Evolutionary conservation across 2,888 invertebrate species (phyloP).

Genomic region (Fragum fragum): DNA sequence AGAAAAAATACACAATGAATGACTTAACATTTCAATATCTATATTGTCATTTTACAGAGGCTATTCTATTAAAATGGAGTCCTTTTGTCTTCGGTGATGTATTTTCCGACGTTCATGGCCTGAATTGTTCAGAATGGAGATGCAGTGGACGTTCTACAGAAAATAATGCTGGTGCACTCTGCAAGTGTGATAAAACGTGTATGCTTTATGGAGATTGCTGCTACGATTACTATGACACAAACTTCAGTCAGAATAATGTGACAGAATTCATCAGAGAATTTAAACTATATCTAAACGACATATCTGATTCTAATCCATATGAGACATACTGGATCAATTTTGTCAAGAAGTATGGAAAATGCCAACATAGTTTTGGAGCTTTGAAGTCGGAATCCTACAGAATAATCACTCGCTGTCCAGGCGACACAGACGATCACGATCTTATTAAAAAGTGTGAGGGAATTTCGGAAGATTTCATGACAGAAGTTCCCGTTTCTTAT

Average conservation of each 20-base stretch:
- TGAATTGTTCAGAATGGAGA: neutral
- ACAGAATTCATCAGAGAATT: neutral
- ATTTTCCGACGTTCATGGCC: neutral
- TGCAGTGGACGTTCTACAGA: neutral
- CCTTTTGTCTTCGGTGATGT: neutral
- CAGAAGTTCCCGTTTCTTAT: conserved; percentile 9
- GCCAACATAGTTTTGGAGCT: neutral
- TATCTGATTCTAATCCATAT: neutral
- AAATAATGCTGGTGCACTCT: neutral
- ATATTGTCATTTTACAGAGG: neutral
- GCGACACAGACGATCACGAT: neutral
- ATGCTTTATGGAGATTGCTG: conserved; percentile 16
- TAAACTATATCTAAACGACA: neutral
- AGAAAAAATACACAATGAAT: no score
- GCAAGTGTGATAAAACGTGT: conserved; percentile 1
- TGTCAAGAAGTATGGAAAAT: conserved; percentile 1
- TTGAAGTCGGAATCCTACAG: neutral
- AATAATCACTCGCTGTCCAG: neutral
- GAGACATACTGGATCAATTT: neutral
- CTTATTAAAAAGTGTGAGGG: conserved; percentile 8
- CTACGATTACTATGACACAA: neutral
- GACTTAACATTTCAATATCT: no score
- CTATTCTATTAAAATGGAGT: neutral
- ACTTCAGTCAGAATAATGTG: neutral
- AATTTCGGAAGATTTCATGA: conserved; percentile 13